Base-by-base conservation (phyloP, 2,888 invertebrate genomes). In the Sminthurides aquaticus region DNA sequence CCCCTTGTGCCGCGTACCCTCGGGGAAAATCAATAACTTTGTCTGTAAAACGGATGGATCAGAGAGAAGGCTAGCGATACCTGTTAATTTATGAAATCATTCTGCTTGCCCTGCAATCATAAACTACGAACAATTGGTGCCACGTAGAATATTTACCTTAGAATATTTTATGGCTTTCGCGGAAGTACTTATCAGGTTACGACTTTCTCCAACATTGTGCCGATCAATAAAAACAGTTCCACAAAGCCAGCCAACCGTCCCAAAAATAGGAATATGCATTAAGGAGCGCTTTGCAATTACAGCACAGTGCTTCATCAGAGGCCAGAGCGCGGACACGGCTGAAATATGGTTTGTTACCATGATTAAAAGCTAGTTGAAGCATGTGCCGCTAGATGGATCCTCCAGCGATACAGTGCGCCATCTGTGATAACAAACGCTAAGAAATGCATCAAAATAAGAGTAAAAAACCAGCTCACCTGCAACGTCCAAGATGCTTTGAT, bases 1-100 rank as follows among this genome's bases (percentile, higher is more conserved):
- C 26, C 77, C 77, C 65, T 78, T 77, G 64, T 80, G 81, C 67
- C 88, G 80, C 18, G 89, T 89, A 49, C 89, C 89, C 77, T 89
- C 89, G 26, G 88, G 87, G 76, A 86, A 89, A 66, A 89, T 79
- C 83, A 85, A 86, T 67, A 88, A 81, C 78, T 87, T 87, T 65
- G 85, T 81, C 86, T 84, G 80, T 72, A 48, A 58, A n/a, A n/a
- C n/a, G n/a, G n/a, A n/a, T n/a, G n/a, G n/a, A n/a, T n/a, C n/a
- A n/a, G n/a, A n/a, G n/a, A n/a, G n/a, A n/a, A n/a, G n/a, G n/a
- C n/a, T n/a, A n/a, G n/a, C n/a, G n/a, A n/a, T n/a, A n/a, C n/a
- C n/a, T n/a, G n/a, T n/a, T n/a, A n/a, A n/a, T n/a, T n/a, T n/a
- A n/a, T n/a, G n/a, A n/a, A n/a, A n/a, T n/a, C n/a, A n/a, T n/a